Evolutionary conservation across 2,113 vertebrate genomes (phyloP), one percentile per base, ranked within the genome.

Genomic region (Daubentonia madagascariensis): DNA sequence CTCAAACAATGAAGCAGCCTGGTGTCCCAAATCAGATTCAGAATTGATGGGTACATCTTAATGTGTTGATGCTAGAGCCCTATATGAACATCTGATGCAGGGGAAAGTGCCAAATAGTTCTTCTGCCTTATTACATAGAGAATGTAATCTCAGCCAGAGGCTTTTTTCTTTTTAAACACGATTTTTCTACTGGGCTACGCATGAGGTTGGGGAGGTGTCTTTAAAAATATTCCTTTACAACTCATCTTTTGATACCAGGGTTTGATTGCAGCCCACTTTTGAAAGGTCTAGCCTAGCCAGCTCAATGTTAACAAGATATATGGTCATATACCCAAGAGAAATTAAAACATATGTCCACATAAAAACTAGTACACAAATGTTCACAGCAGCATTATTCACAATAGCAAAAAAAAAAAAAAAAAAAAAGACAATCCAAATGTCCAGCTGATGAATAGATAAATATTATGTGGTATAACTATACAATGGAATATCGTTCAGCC

Each of bases 1-100:
- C 83, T 94, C 45, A 91, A 76, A 97, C 96, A 96, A 83, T 95
- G 85, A 97, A 95, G 81, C 94, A 92, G 91, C 81, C 95, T 96
- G 95, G 70, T 94, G 96, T 88, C 88, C 98, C 94, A 80, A 97
- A 94, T 92, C 91, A 43, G 70, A 96, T 85, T 93, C 59, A 94
- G 76, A 94, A 96, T 93, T 91, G 52, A 83, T 92, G 76, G 25
- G n/a, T 37, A 22, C 57, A 37, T 97, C 94, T 90, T 95, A 79
- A 43, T 91, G 40, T 91, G 85, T 63, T 91, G 76, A 78, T 78
- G 61, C 81, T 78, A 68, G 75, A 76, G 88, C 85, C 45, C 23
- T 40, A 67, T 89, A 23, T 78, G 93, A 70, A 80, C 88, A 72
- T 97, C 91, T 91, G 95, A 95, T 65, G 30, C 48, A 76, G 52